phyloP scores from a whole-genome alignment of 2,888 invertebrate genomes.

The Nezara viridula region DNA sequence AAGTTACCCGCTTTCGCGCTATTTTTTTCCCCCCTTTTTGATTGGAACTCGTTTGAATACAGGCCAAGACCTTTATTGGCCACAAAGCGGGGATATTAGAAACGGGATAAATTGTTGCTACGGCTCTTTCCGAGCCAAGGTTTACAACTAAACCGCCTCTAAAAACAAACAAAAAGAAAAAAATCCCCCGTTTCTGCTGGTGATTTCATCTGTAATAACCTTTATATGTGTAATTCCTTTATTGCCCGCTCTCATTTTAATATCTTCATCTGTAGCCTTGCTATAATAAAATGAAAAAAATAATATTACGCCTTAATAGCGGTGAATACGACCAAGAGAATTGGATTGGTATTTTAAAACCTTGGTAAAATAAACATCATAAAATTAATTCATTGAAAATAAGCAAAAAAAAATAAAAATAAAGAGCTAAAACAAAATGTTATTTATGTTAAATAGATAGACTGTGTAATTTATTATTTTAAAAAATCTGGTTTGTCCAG shows the following conservation, averaged over 20 bases:
- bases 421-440: too few relatives aligned
- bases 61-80: conserved; percentile 59
- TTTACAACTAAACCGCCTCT: conserved; percentile 33
- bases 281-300: conserved; percentile 1
- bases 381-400: not conserved
- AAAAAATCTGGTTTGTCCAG: too few relatives aligned
- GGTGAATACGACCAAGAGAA: not conserved
- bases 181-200: not conserved
- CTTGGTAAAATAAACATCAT: not conserved
- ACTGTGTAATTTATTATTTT: too few relatives aligned
- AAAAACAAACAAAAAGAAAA: not conserved
- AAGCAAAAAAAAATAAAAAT: not conserved
- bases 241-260: conserved; percentile 8
- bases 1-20: conserved; percentile 45
- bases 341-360: not conserved
- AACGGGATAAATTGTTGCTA: conserved; percentile 47
- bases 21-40: conserved; percentile 47
- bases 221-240: conserved; percentile 18
- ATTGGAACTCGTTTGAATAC: conserved; percentile 58
- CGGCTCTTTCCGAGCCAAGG: not conserved
- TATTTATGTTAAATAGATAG: too few relatives aligned
- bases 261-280: not conserved
- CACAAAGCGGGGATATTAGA: conserved; percentile 36
- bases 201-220: not conserved
- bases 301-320: not conserved